Evolutionary conservation across 2,888 invertebrate species (phyloP).

Genomic region (Choristoneura rosaceana): DNA sequence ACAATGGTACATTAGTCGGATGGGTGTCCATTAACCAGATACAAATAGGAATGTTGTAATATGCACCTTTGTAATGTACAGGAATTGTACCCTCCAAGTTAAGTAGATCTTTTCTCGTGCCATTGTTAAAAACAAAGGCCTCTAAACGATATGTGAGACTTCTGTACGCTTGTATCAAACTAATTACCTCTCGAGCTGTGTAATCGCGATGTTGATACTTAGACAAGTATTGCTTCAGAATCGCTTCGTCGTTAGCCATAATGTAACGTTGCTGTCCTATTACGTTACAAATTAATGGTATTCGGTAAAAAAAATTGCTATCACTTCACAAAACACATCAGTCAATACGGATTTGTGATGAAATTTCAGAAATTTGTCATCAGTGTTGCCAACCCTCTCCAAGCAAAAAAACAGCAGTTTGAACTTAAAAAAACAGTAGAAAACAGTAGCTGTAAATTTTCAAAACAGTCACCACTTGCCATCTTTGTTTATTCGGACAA

Average conservation of each 20-base stretch:
- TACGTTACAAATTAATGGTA: conserved; percentile 19
- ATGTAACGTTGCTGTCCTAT: conserved; percentile 43
- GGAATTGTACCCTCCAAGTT: conserved; percentile 97
- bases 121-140: conserved; percentile 94
- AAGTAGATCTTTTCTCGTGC: conserved; percentile 91
- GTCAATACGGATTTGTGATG: conserved; percentile 40
- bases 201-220: conserved; percentile 80
- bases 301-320: conserved; percentile 23
- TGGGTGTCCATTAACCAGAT: conserved; percentile 99
- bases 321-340: conserved; percentile 37
- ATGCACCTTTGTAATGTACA: conserved; percentile 93
- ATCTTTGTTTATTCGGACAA: too few species aligned
- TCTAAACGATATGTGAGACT: conserved; percentile 78
- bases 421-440: too few species aligned
- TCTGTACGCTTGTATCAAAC: conserved; percentile 76
- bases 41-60: conserved; percentile 98
- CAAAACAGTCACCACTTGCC: too few species aligned
- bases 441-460: too few species aligned
- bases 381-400: too few species aligned
- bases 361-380: conserved; percentile 35
- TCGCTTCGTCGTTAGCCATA: conserved; percentile 77
- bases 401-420: too few species aligned
- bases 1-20: conserved; percentile 98
- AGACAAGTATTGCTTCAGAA: conserved; percentile 72
- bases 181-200: conserved; percentile 76